Base-by-base conservation (phyloP, 2,113 vertebrate species). In the Potamarius usumacintae region DNA sequence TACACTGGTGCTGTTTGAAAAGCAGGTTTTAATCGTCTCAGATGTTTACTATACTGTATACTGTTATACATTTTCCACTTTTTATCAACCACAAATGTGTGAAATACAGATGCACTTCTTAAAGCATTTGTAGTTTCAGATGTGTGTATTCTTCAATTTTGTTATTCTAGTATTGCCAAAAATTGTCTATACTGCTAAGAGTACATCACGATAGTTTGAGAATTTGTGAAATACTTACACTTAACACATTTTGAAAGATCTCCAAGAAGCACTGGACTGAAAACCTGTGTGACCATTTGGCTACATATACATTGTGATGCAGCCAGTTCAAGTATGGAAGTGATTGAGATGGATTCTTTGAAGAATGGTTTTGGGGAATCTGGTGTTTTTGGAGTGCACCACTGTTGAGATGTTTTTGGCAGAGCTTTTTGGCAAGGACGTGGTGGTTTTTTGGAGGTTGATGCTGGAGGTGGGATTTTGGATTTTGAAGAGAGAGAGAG, bases 361-460 rank as follows among this genome's bases (percentile, higher is more conserved):
- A 11, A 86, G 63, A 69, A 67, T 58, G 27, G 69, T 60, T 71
- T 17, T 30, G 50, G 77, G 20, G 17, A 27, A 69, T 18, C 60
- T 79, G 10, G 76, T 57, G 14, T 58, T 69, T 65, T 69, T 65
- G 63, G 27, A 80, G 53, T 58, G 30, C 5, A 58, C 50, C 72
- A 30, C 79, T 62, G 72, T 85, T n/a, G 42, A 67, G 60, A 83
- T 85, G 84, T 63, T 85, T 85, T 78, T 85, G 84, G 84, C 84
- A 63, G 84, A 18, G 84, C 18, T 50, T 27, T 42, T 58, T 65
- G 30, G 63, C 22, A 78, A 60, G 48, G 53, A 9, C 42, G 9
- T 62, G 50, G 6, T 80, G 14, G 3, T 76, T 87, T 58, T 63
- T 50, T 72, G 5, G 83, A 76, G 17, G 60, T 72, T 30, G 27